These are phyloP conservation scores for Ooceraea biroi DNA, from an alignment of 1,140 invertebrate genomes.

Conservation along the genomic window DNA sequence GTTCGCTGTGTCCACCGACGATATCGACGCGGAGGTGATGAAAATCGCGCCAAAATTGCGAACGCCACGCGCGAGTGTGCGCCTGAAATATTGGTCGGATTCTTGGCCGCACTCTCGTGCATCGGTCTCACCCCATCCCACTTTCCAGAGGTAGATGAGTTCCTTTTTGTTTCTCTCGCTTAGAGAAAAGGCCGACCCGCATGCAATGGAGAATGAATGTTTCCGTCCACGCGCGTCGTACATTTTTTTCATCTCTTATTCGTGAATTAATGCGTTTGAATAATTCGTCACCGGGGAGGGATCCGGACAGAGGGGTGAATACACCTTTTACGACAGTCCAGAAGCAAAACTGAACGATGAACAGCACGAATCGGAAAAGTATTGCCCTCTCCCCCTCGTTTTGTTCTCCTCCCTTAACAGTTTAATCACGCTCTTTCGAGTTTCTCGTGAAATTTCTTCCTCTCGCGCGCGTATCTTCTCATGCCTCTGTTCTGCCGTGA, in stretches of 20 bases:
- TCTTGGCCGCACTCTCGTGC: slow-evolving; percentile 6
- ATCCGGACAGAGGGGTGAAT: too few relatives aligned
- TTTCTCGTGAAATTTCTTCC: not conserved
- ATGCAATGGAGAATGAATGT: slow-evolving; percentile 18
- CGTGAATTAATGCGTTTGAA: slow-evolving; percentile 34
- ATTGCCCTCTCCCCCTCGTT: too few relatives aligned
- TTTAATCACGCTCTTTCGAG: too few relatives aligned
- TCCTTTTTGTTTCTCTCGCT: slow-evolving; percentile 13
- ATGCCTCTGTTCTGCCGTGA: not conserved
- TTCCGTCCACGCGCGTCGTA: slow-evolving; percentile 18
- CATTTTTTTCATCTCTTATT: slow-evolving; percentile 5
- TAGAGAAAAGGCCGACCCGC: slow-evolving; percentile 3
- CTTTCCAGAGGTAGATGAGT: slow-evolving; percentile 23
- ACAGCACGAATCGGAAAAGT: too few relatives aligned
- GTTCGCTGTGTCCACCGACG: not conserved
- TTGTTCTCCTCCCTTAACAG: too few relatives aligned
- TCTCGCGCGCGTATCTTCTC: not conserved
- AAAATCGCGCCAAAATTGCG: slow-evolving; percentile 24
- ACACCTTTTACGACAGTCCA: too few relatives aligned
- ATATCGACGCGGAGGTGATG: not conserved
- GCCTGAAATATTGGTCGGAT: slow-evolving; percentile 46
- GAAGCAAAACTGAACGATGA: not conserved
- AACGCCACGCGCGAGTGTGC: not conserved
- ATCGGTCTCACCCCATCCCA: slow-evolving; percentile 4
- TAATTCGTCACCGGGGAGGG: not conserved